A percentile compares a stretch with the other conserved stretches of the same genome.
These are phyloP conservation scores for Acanthaster planci DNA, from an alignment of 35 echinoderm and acorn worm species.

Conservation along the genomic window DNA sequence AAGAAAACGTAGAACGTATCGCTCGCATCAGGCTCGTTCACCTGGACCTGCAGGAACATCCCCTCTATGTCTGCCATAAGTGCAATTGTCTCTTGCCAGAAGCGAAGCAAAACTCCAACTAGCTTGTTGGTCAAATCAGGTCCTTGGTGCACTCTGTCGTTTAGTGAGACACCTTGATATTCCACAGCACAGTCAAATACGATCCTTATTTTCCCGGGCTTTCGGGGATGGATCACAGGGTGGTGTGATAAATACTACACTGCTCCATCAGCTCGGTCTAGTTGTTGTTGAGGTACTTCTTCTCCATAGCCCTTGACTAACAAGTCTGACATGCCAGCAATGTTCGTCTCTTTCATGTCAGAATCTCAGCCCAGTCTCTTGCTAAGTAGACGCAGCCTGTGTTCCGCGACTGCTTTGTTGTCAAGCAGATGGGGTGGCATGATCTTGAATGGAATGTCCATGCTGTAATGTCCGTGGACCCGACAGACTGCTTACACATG, in stretches of 20 bases:
- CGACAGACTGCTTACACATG: conserved; percentile 17
- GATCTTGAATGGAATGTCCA: conserved; percentile 44
- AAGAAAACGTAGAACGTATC: conserved; percentile 23
- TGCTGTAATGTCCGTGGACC: conserved; percentile 41
- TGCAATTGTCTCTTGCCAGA: conserved; percentile 8
- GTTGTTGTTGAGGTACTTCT: conserved; percentile 9
- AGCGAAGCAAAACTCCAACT: conserved; percentile 28
- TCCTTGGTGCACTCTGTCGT: conserved; percentile 41
- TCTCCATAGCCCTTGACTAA: conserved; percentile 43
- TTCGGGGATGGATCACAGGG: conserved; percentile 27
- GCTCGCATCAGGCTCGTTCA: background rate
- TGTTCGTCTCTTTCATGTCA: too few relatives aligned
- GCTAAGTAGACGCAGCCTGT: too few relatives aligned
- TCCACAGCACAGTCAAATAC: conserved; percentile 34
- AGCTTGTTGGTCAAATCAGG: conserved; percentile 44
- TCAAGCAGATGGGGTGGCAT: conserved; percentile 21
- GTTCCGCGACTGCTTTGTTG: background rate
- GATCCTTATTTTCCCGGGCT: conserved; percentile 3
- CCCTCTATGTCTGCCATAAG: too few relatives aligned
- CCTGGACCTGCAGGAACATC: conserved; percentile 38
- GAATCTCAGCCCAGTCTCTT: too few relatives aligned
- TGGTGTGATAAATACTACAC: conserved; percentile 64
- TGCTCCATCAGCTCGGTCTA: background rate
- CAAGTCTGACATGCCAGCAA: conserved; percentile 22
- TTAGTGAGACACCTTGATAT: conserved; percentile 33